Base-by-base conservation (phyloP, 2,113 vertebrate species). In the Trochalopteron elliotii region DNA sequence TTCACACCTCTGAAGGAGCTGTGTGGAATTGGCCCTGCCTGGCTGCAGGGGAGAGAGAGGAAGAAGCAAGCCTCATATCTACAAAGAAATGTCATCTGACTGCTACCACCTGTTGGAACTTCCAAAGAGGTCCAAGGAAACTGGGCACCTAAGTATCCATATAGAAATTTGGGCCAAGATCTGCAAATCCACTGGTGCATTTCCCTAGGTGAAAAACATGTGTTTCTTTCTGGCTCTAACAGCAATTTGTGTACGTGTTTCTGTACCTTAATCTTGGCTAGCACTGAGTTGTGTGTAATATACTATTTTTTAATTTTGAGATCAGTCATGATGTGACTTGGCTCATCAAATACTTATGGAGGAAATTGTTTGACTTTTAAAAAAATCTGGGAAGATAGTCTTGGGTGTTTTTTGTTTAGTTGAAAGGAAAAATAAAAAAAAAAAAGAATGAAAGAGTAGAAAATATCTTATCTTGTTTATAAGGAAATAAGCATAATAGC, bases 401-500 rank as follows among this genome's bases (percentile, higher is more conserved):
- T 12, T 83, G 40, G 5, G 5, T 85, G 31, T 1, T 68, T 85
- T 87, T 87, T 83, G 33, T 59, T 82, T 50, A 56, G 50, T 45
- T 91, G 85, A 76, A 91, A 78, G 19, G 27, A 85, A 85, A 86
- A 71, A 35, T 71, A 57, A 95, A 65, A 33, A 39, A 81, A 76
- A n/a, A n/a, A n/a, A 69, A 23, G 28, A 77, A 42, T 57, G 83
- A 72, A 72, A 42, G n/a, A 33, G 39, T 68, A 81, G 50, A 77
- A 93, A 61, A 65, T 21, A 60, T 14, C 60, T 81, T 84, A 78
- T 68, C 59, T 78, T 93, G 47, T 49, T 90, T 87, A 49, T 75
- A 83, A 78, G 64, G 53, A 68, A 95, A 70, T 83, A 92, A 87
- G 56, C 16, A n/a, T 89, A 83, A 93, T 69, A 80, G 37, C 28